These are phyloP conservation scores for Drosophila quinaria DNA, from an alignment of 2,888 invertebrate genomes.

Conservation along the genomic window DNA sequence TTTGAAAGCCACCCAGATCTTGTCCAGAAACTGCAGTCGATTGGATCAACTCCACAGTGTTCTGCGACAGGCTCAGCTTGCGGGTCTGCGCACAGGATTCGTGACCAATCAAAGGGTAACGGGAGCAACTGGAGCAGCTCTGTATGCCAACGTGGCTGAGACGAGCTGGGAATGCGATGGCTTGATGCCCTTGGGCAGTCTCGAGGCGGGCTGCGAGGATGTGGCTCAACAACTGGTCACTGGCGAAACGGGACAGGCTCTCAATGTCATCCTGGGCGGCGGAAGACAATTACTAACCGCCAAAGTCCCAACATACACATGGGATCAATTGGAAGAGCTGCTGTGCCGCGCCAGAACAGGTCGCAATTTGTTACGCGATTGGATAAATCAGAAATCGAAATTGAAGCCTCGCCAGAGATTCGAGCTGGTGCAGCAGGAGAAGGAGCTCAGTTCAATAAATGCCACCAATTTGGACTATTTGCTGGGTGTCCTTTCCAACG, in stretches of 20 bases:
- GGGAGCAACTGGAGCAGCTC: constrained; percentile 92
- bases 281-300: constrained; percentile 90
- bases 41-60: constrained; percentile 89
- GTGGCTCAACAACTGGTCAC: constrained; percentile 93
- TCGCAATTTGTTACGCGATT: constrained; percentile 90
- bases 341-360: constrained; percentile 90
- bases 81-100: constrained; percentile 92
- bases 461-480: constrained; percentile 89
- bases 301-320: constrained; percentile 86
- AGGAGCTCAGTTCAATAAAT: constrained; percentile 88
- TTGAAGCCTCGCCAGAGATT: constrained; percentile 28
- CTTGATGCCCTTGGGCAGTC: constrained; percentile 87
- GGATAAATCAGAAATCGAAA: constrained; percentile 88
- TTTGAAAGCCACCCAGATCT: constrained; percentile 73
- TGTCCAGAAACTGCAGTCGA: constrained; percentile 88
- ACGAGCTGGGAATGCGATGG: constrained; percentile 94
- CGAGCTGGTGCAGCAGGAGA: constrained; percentile 87
- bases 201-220: constrained; percentile 89
- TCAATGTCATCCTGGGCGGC: constrained; percentile 90
- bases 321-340: constrained; percentile 88
- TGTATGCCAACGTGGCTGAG: constrained; percentile 91
- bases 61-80: constrained; percentile 89
- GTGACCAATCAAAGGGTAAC: constrained; percentile 95
- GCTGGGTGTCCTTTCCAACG: constrained; percentile 92
- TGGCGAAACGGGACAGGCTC: constrained; percentile 89